These are phyloP conservation scores for Plebejus anna DNA, from an alignment of 2,888 invertebrate species.

Conservation along the genomic window DNA sequence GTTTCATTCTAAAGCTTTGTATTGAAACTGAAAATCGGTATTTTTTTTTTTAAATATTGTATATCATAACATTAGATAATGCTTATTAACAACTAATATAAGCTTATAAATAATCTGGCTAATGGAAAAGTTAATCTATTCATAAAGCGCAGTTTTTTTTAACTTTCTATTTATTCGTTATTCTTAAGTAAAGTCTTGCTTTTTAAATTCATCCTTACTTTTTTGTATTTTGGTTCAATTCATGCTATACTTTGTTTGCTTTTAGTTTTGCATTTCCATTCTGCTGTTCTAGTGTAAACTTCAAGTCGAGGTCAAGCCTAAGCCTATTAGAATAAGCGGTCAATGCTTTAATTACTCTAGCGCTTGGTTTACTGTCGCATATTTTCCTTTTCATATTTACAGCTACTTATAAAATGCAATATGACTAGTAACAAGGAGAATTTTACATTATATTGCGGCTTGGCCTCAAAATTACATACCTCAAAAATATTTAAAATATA, in stretches of 20 bases:
- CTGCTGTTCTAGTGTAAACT: slow-evolving; percentile 4
- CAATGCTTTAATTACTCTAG: slow-evolving; percentile 24
- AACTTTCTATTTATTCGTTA: background rate
- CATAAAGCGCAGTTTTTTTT: background rate
- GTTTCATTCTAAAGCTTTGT: background rate
- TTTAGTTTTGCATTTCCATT: background rate
- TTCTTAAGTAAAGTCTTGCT: background rate
- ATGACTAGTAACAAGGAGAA: background rate
- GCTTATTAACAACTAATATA: background rate
- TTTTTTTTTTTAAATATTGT: background rate
- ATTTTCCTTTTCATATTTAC: slow-evolving; percentile 7
- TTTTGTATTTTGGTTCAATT: background rate
- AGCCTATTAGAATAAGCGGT: slow-evolving; percentile 26
- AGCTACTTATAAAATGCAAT: background rate
- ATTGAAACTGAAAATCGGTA: background rate
- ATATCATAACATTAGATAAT: background rate
- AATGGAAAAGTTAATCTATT: too few relatives aligned
- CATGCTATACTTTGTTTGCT: background rate
- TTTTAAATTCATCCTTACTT: background rate
- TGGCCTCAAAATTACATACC: too few relatives aligned
- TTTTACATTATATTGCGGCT: background rate
- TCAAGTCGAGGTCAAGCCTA: slow-evolving; percentile 24
- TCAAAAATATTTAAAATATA: too few relatives aligned
- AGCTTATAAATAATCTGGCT: background rate
- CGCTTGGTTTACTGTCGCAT: slow-evolving; percentile 9